Conservation (phyloP, 2,797 vertebrate genomes). For the Discoglossus pictus region DNA sequence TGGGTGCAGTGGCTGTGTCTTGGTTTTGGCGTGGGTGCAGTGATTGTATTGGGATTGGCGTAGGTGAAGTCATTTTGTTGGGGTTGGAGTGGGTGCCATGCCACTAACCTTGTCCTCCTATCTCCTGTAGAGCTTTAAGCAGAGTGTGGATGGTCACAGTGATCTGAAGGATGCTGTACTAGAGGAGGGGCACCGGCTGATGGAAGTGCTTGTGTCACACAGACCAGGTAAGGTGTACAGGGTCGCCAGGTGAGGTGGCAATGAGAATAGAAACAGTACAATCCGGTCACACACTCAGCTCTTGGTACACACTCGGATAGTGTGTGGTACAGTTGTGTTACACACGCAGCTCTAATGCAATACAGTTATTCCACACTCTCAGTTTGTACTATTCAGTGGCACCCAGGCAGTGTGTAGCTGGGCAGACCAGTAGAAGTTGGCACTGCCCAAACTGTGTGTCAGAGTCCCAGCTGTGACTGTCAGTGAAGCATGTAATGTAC, state of each 20-base stretch:
- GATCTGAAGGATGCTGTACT: conserved; percentile 88
- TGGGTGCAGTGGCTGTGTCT: too few species aligned
- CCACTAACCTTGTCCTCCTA: background rate
- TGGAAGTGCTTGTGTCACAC: conserved; percentile 88
- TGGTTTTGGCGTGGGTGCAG: too few species aligned
- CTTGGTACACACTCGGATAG: too few species aligned
- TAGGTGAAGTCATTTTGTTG: too few species aligned
- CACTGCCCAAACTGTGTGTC: conserved; percentile 22
- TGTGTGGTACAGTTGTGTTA: too few species aligned
- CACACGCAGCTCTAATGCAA: too few species aligned
- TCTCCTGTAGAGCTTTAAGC: conserved; percentile 85
- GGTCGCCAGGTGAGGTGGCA: background rate
- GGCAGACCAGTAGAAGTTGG: conserved; percentile 29
- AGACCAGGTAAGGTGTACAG: conserved; percentile 82
- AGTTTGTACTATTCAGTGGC: too few species aligned
- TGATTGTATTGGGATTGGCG: too few species aligned
- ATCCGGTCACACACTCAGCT: too few species aligned
- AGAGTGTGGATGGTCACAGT: conserved; percentile 86
- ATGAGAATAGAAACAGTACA: background rate
- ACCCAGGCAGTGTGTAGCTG: too few species aligned
- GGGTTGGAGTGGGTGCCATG: too few species aligned
- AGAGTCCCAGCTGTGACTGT: conserved; percentile 39
- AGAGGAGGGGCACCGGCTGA: conserved; percentile 88
- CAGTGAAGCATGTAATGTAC: conserved; percentile 45
- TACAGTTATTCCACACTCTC: too few species aligned